phyloP scores from a whole-genome alignment of 1,140 invertebrate species.

The Homarus americanus region DNA sequence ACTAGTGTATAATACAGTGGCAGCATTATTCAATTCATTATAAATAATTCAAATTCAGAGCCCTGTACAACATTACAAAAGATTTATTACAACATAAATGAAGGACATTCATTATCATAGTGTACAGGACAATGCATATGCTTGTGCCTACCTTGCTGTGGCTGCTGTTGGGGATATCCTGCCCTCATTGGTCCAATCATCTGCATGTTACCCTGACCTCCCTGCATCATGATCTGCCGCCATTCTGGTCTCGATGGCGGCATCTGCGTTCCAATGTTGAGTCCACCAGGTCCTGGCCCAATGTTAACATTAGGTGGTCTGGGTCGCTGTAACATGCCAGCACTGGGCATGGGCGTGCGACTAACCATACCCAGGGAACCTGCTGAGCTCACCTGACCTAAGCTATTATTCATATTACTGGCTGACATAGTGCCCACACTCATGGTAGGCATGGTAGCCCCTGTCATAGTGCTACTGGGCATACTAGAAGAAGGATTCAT shows the following conservation, averaged over 20 bases:
- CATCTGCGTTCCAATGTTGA: constrained; percentile 72
- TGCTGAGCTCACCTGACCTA: constrained; percentile 49
- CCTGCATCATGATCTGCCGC: constrained; percentile 73
- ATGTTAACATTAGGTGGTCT: constrained; percentile 73
- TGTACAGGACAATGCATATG: too few relatives aligned
- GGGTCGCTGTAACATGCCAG: constrained; percentile 60
- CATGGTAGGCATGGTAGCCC: constrained; percentile 65
- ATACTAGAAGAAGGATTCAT: constrained; percentile 68
- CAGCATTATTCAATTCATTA: too few relatives aligned
- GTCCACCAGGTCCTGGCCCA: constrained; percentile 66
- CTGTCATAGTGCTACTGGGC: constrained; percentile 55
- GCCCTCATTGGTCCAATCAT: constrained; percentile 69
- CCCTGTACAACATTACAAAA: too few relatives aligned
- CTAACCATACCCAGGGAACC: constrained; percentile 60
- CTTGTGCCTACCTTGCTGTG: constrained; percentile 67
- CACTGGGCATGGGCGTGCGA: constrained; percentile 47
- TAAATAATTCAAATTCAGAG: too few relatives aligned
- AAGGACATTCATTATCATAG: too few relatives aligned
- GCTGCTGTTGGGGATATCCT: constrained; percentile 71
- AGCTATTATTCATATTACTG: constrained; percentile 48
- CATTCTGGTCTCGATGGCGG: constrained; percentile 68
- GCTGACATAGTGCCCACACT: constrained; percentile 69
- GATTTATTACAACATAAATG: too few relatives aligned
- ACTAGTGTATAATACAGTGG: too few relatives aligned
- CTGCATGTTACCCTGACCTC: constrained; percentile 59